Percentiles rank a stretch among this genome's conserved stretches.
These are phyloP conservation scores for Petromus typicus DNA, from an alignment of 2,113 vertebrate genomes.

Conservation along the genomic window DNA sequence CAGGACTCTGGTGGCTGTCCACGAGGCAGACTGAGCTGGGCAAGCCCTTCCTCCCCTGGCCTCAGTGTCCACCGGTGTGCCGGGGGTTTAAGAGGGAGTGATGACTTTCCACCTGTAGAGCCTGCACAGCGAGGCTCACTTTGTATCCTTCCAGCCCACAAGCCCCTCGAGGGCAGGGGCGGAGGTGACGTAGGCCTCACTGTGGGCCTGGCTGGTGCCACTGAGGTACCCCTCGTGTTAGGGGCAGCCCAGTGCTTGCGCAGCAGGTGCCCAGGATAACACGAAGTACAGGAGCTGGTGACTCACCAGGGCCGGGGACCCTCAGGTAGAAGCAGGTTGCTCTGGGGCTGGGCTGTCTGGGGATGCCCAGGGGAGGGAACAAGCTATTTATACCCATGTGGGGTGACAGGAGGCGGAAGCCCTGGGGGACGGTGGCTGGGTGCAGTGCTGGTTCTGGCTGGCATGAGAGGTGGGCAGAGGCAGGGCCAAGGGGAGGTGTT, in stretches of 20 bases:
- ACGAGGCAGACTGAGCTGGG: too few relatives aligned
- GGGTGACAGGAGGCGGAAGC: background rate
- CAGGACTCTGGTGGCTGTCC: background rate
- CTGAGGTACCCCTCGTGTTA: rapidly evolving
- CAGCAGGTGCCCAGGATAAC: background rate
- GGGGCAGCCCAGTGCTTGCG: background rate
- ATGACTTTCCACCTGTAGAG: too few relatives aligned
- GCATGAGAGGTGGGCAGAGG: background rate
- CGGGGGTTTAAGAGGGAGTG: background rate
- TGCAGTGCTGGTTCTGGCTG: background rate
- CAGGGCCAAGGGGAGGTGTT: background rate
- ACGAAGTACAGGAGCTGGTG: rapidly evolving
- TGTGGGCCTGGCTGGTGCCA: background rate
- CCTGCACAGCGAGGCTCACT: background rate
- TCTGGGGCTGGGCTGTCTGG: rapidly evolving
- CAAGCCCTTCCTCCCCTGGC: background rate
- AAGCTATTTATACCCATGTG: background rate
- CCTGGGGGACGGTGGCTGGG: background rate
- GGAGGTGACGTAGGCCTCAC: background rate
- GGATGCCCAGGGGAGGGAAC: background rate
- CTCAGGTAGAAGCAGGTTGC: background rate
- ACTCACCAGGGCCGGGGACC: rapidly evolving
- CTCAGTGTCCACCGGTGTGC: background rate
- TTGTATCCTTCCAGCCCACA: background rate
- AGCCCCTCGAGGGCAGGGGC: background rate